phyloP scores from a whole-genome alignment of 1,140 invertebrate species.

The Parapsyche elsis region DNA sequence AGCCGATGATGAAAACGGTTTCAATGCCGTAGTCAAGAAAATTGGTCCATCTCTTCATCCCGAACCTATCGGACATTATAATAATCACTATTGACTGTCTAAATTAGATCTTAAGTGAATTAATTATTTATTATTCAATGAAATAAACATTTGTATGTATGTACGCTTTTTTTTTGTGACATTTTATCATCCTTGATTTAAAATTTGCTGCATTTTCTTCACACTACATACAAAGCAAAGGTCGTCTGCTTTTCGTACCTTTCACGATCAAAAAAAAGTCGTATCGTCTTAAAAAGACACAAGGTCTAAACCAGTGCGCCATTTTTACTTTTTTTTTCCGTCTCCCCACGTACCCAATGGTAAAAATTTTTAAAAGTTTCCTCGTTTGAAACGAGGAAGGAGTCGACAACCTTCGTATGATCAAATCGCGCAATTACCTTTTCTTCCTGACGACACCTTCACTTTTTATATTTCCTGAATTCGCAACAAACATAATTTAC shows the following conservation, averaged over 20 bases:
- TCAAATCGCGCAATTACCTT: too few relatives aligned
- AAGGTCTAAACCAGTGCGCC: too few relatives aligned
- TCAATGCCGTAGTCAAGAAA: constrained; percentile 59
- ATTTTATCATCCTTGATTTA: background rate
- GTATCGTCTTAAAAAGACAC: background rate
- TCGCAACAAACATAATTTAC: too few relatives aligned
- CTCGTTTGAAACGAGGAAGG: too few relatives aligned
- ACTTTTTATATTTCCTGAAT: too few relatives aligned
- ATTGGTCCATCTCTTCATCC: constrained; percentile 59
- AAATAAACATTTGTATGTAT: background rate
- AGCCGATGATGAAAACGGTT: constrained; percentile 63
- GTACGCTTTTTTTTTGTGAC: background rate
- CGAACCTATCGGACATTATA: constrained; percentile 15
- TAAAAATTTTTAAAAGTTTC: too few relatives aligned
- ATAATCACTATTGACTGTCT: constrained; percentile 3
- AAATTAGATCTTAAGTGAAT: background rate
- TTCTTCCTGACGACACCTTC: too few relatives aligned
- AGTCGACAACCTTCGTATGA: too few relatives aligned
- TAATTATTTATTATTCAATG: background rate
- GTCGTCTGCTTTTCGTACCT: background rate
- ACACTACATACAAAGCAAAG: background rate
- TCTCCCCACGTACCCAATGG: too few relatives aligned
- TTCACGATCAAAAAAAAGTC: background rate
- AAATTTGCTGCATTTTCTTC: background rate
- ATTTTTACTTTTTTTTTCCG: too few relatives aligned